phyloP scores from a whole-genome alignment of 1,140 invertebrate species.

The Drosophila parvula region DNA sequence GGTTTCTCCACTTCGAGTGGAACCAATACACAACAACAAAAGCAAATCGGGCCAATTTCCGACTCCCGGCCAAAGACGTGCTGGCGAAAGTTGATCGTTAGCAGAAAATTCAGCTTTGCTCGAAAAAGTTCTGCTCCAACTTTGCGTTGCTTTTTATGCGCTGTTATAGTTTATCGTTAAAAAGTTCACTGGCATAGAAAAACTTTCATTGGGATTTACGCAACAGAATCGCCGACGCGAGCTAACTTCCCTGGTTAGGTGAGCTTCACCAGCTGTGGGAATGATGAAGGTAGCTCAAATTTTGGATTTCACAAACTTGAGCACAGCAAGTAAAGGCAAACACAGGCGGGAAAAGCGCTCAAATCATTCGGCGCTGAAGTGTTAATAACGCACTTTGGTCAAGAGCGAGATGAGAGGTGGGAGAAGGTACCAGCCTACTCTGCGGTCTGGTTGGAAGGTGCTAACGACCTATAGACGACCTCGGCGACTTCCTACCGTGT shows the following conservation, averaged over 20 bases:
- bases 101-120: slow-evolving; percentile 61
- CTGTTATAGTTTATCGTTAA: slow-evolving; percentile 77
- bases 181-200: slow-evolving; percentile 44
- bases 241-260: slow-evolving; percentile 9
- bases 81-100: slow-evolving; percentile 70
- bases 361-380: slow-evolving; percentile 48
- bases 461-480: slow-evolving; percentile 51
- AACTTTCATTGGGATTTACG: slow-evolving; percentile 37
- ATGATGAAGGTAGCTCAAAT: slow-evolving; percentile 7
- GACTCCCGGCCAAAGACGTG: slow-evolving; percentile 37
- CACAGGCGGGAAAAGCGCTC: slow-evolving; percentile 3
- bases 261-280: slow-evolving; percentile 2
- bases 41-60: slow-evolving; percentile 70
- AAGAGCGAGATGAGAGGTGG: slow-evolving; percentile 10
- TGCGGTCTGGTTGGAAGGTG: slow-evolving; percentile 4
- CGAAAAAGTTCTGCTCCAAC: slow-evolving; percentile 58
- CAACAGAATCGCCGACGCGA: slow-evolving; percentile 17
- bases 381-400: slow-evolving; percentile 70
- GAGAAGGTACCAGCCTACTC: slow-evolving; percentile 26
- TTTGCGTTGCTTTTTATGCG: slow-evolving; percentile 69
- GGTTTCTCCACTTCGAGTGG: slow-evolving; percentile 19
- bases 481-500: slow-evolving; percentile 16
- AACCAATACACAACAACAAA: slow-evolving; percentile 10
- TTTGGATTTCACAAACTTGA: slow-evolving; percentile 7
- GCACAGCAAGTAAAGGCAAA: slow-evolving; percentile 1